A percentile compares a stretch with the other conserved stretches of the same genome.
Evolutionary conservation across 2,113 vertebrate genomes (phyloP).

Genomic region (Sula dactylatra): DNA sequence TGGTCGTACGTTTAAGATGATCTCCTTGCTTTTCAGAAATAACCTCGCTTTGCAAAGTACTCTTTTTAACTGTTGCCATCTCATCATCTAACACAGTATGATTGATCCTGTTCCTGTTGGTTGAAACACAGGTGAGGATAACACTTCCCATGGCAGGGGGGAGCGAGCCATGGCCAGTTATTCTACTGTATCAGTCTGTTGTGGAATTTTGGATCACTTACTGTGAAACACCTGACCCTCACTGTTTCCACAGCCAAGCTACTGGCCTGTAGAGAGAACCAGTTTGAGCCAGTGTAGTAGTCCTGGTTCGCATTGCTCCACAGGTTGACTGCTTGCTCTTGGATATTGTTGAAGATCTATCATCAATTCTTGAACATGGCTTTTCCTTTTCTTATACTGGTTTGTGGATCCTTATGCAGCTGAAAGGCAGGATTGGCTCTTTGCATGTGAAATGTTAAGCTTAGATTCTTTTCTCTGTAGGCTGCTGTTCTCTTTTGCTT

Average conservation of each 20-base stretch:
- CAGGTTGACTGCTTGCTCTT: not conserved
- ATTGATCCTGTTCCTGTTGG: not conserved
- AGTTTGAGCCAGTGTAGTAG: not conserved
- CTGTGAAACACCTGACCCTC: not conserved
- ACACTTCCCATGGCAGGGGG: not conserved
- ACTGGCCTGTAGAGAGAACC: not conserved
- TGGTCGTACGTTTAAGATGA: not conserved
- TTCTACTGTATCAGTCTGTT: not conserved
- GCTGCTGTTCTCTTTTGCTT: not conserved
- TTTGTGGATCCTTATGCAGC: not conserved
- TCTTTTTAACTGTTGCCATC: not conserved
- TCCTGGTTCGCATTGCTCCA: not conserved
- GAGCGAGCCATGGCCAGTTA: accelerated
- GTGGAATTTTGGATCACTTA: not conserved
- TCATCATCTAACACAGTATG: not conserved
- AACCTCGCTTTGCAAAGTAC: not conserved
- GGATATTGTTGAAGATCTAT: not conserved
- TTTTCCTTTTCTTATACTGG: not conserved
- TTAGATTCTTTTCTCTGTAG: not conserved
- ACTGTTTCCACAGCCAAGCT: not conserved
- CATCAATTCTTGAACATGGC: not conserved
- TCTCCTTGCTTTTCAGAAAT: not conserved
- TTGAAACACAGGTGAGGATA: not conserved
- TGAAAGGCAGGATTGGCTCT: not conserved
- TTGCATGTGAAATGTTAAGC: not conserved